These are phyloP conservation scores for Zaprionus tsacasi DNA, from an alignment of 1,140 invertebrate genomes.

Conservation along the genomic window DNA sequence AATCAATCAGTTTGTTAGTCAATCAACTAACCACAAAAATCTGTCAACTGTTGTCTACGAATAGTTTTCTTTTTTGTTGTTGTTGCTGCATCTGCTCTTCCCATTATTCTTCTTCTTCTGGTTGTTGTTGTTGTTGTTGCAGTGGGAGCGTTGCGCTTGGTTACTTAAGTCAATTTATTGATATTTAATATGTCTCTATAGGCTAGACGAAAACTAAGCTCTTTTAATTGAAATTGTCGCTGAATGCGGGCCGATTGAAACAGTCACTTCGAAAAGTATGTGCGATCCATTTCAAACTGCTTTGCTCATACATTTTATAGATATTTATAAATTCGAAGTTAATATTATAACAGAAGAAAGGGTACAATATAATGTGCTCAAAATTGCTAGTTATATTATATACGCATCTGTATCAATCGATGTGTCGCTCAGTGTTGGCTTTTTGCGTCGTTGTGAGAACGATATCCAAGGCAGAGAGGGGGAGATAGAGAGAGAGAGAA, in stretches of 20 bases:
- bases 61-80: constrained; percentile 21
- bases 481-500: background rate
- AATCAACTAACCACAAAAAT: constrained; percentile 41
- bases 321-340: background rate
- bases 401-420: background rate
- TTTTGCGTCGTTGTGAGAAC: constrained; percentile 17
- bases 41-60: constrained; percentile 38
- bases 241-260: background rate
- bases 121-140: constrained; percentile 7
- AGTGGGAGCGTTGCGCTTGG: constrained; percentile 63
- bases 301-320: too few relatives aligned
- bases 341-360: too few relatives aligned
- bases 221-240: constrained; percentile 57
- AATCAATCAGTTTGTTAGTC: constrained; percentile 18
- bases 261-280: constrained; percentile 23
- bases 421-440: constrained; percentile 4
- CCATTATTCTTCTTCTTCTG: constrained; percentile 3
- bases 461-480: background rate
- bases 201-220: constrained; percentile 39
- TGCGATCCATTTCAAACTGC: too few relatives aligned
- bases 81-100: constrained; percentile 3
- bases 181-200: constrained; percentile 74
- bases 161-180: constrained; percentile 64
- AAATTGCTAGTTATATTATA: too few relatives aligned
- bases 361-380: too few relatives aligned